phyloP scores from a whole-genome alignment of 2,113 vertebrate genomes.

The Pseudopodoces humilis region DNA sequence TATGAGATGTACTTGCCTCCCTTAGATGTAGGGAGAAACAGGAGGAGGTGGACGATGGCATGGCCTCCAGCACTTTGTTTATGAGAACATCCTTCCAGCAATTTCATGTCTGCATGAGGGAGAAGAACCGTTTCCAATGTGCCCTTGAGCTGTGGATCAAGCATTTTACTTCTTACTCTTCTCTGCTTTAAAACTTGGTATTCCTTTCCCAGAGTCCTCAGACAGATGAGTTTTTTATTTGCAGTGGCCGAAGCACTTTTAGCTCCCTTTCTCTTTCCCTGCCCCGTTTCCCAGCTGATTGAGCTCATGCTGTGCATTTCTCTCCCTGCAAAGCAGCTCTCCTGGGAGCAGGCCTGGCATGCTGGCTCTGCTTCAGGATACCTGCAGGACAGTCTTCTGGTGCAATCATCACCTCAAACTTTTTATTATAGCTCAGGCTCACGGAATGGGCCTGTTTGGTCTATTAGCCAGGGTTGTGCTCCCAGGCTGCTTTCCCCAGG shows the following conservation, averaged over 20 bases:
- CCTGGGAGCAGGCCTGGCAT: not conserved
- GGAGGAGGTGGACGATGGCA: slow-evolving; percentile 42
- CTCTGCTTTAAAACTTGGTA: slow-evolving; percentile 13
- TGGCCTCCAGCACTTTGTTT: slow-evolving; percentile 70
- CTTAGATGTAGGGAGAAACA: slow-evolving; percentile 53
- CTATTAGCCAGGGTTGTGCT: not conserved
- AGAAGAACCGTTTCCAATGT: slow-evolving; percentile 39
- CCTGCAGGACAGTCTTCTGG: not conserved
- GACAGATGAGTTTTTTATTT: not conserved
- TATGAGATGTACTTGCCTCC: slow-evolving; percentile 43
- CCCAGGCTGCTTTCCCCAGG: rapidly evolving
- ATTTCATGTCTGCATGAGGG: slow-evolving; percentile 56
- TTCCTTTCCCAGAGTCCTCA: slow-evolving; percentile 16
- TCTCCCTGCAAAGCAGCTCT: not conserved
- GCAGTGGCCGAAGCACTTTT: not conserved
- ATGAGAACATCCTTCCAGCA: slow-evolving; percentile 65
- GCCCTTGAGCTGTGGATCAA: slow-evolving; percentile 67
- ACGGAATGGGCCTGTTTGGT: not conserved
- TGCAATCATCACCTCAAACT: not conserved
- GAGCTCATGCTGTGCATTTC: rapidly evolving
- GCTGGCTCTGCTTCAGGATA: not conserved
- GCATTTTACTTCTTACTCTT: slow-evolving; percentile 26
- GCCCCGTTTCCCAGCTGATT: not conserved
- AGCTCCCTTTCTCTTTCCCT: not conserved
- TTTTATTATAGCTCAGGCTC: not conserved